Percentiles rank a stretch among this genome's conserved stretches.
Conservation (phyloP, 2,113 vertebrate genomes). For the Thymallus thymallus region DNA sequence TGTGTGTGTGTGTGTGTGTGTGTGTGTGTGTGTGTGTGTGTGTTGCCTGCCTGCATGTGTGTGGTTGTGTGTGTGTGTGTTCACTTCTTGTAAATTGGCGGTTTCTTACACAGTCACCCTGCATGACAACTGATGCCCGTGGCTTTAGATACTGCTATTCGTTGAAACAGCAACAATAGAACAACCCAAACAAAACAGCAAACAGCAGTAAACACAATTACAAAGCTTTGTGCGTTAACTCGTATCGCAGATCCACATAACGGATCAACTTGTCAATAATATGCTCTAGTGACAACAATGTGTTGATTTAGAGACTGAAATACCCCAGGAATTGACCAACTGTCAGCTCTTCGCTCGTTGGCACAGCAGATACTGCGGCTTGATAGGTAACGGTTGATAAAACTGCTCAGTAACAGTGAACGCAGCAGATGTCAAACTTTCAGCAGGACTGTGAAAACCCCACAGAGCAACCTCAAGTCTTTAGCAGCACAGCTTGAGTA, state of each 20-base stretch:
- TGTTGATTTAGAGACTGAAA: background rate
- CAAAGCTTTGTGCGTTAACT: background rate
- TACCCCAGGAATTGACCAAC: slow-evolving; percentile 46
- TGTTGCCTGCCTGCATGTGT: background rate
- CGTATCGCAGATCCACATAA: background rate
- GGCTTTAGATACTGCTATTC: background rate
- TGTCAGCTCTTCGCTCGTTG: slow-evolving; percentile 57
- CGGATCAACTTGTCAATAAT: background rate
- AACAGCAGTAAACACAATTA: background rate
- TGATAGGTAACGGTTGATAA: slow-evolving; percentile 35
- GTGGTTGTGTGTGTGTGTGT: background rate
- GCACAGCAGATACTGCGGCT: slow-evolving; percentile 35
- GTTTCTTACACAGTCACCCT: background rate
- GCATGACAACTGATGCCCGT: background rate
- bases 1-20: too few species aligned
- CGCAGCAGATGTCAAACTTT: slow-evolving; percentile 40
- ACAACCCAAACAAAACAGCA: background rate
- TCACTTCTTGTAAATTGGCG: background rate
- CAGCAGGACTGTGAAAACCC: background rate
- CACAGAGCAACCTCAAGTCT: background rate
- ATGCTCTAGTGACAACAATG: slow-evolving; percentile 25
- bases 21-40: background rate
- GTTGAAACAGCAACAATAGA: background rate
- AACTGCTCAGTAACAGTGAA: slow-evolving; percentile 31
- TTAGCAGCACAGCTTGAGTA: background rate